Evolutionary conservation across 2,797 vertebrate genomes (phyloP).

Genomic region (Enteromius anoplus): DNA sequence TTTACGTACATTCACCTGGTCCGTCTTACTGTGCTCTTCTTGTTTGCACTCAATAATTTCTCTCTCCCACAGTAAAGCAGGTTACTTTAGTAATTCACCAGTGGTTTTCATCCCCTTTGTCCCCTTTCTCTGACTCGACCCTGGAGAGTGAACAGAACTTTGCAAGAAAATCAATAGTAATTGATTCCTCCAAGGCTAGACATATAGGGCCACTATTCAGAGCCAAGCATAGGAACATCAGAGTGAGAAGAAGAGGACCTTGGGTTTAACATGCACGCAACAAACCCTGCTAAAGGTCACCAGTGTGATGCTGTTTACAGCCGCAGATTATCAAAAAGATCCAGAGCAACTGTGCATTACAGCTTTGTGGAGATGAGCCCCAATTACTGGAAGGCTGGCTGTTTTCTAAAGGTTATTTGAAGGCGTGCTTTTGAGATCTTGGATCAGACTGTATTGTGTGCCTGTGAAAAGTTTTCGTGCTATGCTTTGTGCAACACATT

Average conservation of each 20-base stretch:
- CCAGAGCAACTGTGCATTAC: conserved; percentile 54
- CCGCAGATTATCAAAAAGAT: conserved; percentile 65
- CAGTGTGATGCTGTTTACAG: conserved; percentile 69
- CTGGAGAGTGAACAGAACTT: conserved; percentile 69
- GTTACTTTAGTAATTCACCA: conserved; percentile 73
- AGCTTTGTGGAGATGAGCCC: conserved; percentile 36
- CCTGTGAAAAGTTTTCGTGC: conserved; percentile 1
- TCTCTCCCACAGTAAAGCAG: conserved; percentile 60
- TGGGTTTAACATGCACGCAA: conserved; percentile 69
- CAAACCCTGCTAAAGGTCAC: conserved; percentile 75
- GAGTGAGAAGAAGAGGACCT: conserved; percentile 63
- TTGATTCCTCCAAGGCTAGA: conserved; percentile 75
- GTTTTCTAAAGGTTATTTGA: conserved; percentile 28
- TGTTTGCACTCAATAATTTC: conserved; percentile 62
- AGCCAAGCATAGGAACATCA: conserved; percentile 50
- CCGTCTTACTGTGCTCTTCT: conserved; percentile 51
- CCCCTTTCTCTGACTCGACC: conserved; percentile 72
- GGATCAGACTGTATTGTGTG: background rate
- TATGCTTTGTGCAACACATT: background rate
- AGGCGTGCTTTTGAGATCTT: conserved; percentile 8
- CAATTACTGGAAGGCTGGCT: conserved; percentile 8
- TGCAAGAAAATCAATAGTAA: conserved; percentile 74
- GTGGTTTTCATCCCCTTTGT: conserved; percentile 79
- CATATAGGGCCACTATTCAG: conserved; percentile 74
- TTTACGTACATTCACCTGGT: conserved; percentile 50